These are phyloP conservation scores for Leguminivora glycinivorella DNA, from an alignment of 1,140 invertebrate species.

Conservation along the genomic window DNA sequence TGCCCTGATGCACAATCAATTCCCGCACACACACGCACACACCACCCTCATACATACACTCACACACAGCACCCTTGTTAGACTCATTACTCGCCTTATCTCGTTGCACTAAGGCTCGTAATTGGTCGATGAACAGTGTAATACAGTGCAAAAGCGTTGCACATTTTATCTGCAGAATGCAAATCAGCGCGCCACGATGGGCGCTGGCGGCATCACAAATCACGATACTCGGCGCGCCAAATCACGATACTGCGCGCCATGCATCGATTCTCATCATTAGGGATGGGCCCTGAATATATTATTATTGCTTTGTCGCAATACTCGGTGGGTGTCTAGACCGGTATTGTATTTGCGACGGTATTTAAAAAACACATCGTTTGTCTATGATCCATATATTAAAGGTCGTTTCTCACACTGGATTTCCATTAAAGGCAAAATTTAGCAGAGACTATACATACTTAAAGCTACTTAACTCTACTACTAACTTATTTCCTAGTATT, in stretches of 20 bases:
- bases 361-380: too few relatives aligned
- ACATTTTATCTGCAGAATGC: not conserved
- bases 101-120: not conserved
- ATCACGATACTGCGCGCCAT: not conserved
- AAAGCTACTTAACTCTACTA: too few relatives aligned
- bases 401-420: too few relatives aligned
- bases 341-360: too few relatives aligned
- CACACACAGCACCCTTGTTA: not conserved
- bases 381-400: too few relatives aligned
- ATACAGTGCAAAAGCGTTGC: too few relatives aligned
- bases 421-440: too few relatives aligned
- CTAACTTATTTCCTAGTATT: too few relatives aligned
- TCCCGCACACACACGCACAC: not conserved
- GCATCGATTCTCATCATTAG: not conserved
- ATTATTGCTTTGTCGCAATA: not conserved
- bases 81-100: not conserved
- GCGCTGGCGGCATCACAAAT: not conserved
- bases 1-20: constrained; percentile 10
- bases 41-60: not conserved
- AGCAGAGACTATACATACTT: too few relatives aligned
- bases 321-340: not conserved
- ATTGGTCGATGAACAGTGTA: not conserved
- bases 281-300: not conserved
- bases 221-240: not conserved
- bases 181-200: constrained; percentile 6